Evolutionary conservation across 2,888 invertebrate species (phyloP).

Genomic region (Thereva unica): DNA sequence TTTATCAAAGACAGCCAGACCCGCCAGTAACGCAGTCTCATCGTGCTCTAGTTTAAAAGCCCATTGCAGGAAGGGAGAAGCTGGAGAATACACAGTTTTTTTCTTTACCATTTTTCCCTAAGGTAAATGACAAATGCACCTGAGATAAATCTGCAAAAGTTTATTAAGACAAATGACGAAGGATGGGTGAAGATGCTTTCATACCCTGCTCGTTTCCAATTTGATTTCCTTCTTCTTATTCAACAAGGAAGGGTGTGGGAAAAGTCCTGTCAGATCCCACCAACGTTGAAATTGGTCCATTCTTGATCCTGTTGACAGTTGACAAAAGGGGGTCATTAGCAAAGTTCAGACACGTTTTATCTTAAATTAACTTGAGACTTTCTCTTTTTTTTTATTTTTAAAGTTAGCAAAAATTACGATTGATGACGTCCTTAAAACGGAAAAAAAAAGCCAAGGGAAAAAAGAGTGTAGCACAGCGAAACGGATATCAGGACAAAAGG

Average conservation of each 20-base stretch:
- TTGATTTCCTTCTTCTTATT: conserved; percentile 16
- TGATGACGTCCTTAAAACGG: too few species aligned
- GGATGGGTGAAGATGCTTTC: conserved; percentile 43
- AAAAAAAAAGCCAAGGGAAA: too few species aligned
- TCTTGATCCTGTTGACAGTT: conserved; percentile 43
- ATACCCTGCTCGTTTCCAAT: conserved; percentile 12
- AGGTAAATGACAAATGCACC: conserved; percentile 45
- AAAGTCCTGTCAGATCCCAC: conserved; percentile 24
- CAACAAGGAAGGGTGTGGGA: not conserved
- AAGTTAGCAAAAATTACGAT: not conserved
- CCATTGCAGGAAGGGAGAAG: not conserved
- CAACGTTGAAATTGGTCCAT: conserved; percentile 13
- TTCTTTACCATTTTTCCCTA: conserved; percentile 1
- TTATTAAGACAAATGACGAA: conserved; percentile 47
- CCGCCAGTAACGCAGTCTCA: too few species aligned
- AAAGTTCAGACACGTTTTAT: conserved; percentile 43
- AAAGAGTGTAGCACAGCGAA: too few species aligned
- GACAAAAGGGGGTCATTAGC: conserved; percentile 46
- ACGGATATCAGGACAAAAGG: too few species aligned
- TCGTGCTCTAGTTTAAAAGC: too few species aligned
- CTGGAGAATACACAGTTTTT: conserved; percentile 12
- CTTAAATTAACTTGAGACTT: conserved; percentile 45
- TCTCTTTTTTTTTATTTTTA: conserved; percentile 36
- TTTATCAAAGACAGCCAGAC: too few species aligned
- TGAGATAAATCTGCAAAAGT: conserved; percentile 44